These are phyloP conservation scores for Deroptyus accipitrinus DNA, from an alignment of 2,113 vertebrate genomes.

Conservation along the genomic window DNA sequence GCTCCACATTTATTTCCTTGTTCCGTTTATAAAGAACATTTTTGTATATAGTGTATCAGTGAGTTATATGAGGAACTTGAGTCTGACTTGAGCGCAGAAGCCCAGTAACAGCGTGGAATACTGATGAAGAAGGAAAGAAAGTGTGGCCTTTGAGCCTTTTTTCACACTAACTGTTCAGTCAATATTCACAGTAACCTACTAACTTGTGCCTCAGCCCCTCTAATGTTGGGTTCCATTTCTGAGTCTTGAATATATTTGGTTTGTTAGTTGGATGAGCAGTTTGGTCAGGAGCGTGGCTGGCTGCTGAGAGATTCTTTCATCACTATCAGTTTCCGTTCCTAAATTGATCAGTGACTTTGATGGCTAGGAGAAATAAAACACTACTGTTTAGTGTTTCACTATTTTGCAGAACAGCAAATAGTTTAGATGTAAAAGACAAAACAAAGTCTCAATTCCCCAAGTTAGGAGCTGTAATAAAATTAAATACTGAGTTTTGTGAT, in stretches of 20 bases:
- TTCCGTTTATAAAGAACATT: background rate
- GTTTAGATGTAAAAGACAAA: background rate
- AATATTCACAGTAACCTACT: background rate
- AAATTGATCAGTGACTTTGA: background rate
- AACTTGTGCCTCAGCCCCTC: background rate
- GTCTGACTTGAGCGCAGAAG: background rate
- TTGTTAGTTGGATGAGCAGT: background rate
- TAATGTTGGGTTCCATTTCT: background rate
- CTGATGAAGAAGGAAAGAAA: background rate
- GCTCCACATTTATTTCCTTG: background rate
- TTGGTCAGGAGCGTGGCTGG: background rate
- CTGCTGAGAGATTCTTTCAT: background rate
- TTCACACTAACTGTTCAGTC: background rate
- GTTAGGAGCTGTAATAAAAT: background rate
- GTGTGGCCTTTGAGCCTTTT: background rate
- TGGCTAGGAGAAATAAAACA: background rate
- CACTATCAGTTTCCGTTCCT: background rate
- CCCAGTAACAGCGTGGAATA: background rate
- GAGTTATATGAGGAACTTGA: background rate
- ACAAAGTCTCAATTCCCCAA: background rate
- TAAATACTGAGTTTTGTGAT: background rate
- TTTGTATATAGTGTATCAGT: background rate
- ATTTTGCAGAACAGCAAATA: background rate
- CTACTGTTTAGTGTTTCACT: background rate
- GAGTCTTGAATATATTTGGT: background rate